A percentile compares a stretch with the other conserved stretches of the same genome.
These are phyloP conservation scores for Choloepus hoffmanni DNA, from an alignment of 2,113 vertebrate species.

Conservation along the genomic window DNA sequence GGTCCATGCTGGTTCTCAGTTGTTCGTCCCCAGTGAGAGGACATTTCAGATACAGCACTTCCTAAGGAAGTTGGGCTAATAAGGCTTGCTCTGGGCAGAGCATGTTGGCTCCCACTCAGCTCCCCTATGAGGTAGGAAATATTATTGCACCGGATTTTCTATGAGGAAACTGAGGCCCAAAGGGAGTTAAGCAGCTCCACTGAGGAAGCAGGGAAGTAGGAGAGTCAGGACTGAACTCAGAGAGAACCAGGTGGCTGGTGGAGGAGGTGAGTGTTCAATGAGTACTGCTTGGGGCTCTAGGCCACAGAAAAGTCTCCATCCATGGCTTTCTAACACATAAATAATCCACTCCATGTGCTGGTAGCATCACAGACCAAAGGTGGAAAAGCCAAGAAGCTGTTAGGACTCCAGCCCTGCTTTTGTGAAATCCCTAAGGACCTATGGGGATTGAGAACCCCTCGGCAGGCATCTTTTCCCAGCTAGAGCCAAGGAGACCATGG, in stretches of 20 bases:
- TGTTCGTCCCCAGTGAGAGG: background rate
- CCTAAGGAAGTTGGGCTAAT: background rate
- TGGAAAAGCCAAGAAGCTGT: background rate
- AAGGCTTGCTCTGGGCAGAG: background rate
- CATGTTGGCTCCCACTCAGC: background rate
- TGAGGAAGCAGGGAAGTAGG: background rate
- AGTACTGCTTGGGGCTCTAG: background rate
- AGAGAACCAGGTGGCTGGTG: background rate
- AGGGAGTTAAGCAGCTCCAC: background rate
- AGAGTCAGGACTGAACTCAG: background rate
- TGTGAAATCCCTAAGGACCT: background rate
- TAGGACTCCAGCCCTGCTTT: background rate
- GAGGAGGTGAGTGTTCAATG: slow-evolving; percentile 19
- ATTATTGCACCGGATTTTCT: background rate
- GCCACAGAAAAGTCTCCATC: background rate
- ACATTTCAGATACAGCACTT: background rate
- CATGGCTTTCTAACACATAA: background rate
- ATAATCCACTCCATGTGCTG: background rate
- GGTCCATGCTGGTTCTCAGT: background rate
- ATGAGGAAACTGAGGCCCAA: slow-evolving; percentile 32
- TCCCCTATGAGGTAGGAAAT: background rate
- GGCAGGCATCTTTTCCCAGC: slow-evolving; percentile 34
- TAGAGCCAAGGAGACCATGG: background rate
- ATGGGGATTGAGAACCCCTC: background rate
- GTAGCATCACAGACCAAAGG: background rate